Conservation (phyloP, 2,797 vertebrate genomes). For the Huso huso region DNA sequence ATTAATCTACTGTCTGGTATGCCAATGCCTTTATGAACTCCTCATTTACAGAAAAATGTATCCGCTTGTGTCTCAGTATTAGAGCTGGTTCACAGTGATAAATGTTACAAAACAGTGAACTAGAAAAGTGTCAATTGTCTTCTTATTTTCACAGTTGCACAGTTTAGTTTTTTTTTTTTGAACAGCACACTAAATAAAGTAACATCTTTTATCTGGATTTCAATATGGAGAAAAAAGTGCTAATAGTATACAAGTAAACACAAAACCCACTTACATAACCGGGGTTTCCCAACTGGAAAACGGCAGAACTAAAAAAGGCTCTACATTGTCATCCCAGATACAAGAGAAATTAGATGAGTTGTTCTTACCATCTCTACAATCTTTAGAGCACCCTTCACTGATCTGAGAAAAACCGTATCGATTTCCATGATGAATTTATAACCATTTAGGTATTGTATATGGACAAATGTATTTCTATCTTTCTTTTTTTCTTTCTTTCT, state of each 20-base stretch:
- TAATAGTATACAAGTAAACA: not conserved
- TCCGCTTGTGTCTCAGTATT: too few relatives aligned
- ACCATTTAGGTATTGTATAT: not conserved
- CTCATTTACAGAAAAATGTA: too few relatives aligned
- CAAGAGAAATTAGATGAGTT: not conserved
- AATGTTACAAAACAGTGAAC: too few relatives aligned
- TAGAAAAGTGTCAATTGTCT: too few relatives aligned
- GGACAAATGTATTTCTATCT: not conserved
- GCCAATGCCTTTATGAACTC: too few relatives aligned
- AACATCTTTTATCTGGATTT: not conserved
- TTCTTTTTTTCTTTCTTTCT: not conserved
- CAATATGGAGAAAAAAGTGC: not conserved
- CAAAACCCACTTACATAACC: not conserved
- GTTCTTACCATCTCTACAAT: conserved; percentile 49
- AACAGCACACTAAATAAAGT: not conserved
- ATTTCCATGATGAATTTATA: conserved; percentile 25
- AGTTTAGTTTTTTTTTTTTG: too few relatives aligned
- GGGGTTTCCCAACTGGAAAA: not conserved
- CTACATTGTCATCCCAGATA: not conserved
- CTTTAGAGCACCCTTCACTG: conserved; percentile 49
- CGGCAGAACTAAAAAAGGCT: not conserved
- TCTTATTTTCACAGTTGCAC: too few relatives aligned
- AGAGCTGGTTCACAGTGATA: too few relatives aligned
- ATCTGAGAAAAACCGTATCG: conserved; percentile 43
- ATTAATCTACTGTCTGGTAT: too few relatives aligned